Evolutionary conservation across 2,113 vertebrate genomes (phyloP).

Genomic region (Loxodonta africana): DNA sequence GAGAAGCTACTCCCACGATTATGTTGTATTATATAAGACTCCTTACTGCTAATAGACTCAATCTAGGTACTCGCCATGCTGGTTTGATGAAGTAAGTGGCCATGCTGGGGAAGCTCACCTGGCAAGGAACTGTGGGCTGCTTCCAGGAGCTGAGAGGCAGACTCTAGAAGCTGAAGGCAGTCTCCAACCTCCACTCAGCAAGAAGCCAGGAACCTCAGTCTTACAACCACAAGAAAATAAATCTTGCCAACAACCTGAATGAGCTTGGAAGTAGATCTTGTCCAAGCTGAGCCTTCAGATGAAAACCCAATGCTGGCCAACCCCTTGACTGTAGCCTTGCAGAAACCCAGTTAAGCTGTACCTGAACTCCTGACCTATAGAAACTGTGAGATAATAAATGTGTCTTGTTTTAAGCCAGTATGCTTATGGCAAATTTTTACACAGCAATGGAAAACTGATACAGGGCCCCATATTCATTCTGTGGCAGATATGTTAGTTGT

Average conservation of each 20-base stretch:
- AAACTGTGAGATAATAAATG: not conserved
- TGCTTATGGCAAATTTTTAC: not conserved
- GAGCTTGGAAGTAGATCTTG: not conserved
- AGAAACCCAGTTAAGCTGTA: not conserved
- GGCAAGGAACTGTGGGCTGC: not conserved
- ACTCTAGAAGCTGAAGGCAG: not conserved
- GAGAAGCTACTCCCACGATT: not conserved
- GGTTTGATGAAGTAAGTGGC: not conserved
- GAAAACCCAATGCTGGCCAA: not conserved
- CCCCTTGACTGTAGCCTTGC: not conserved
- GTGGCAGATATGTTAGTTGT: not conserved
- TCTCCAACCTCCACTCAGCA: not conserved
- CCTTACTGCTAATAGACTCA: not conserved
- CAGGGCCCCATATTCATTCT: not conserved
- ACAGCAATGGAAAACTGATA: not conserved
- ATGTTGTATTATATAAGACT: not conserved
- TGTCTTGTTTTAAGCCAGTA: not conserved
- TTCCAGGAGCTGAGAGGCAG: not conserved
- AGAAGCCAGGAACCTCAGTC: not conserved
- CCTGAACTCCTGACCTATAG: not conserved
- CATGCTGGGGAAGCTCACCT: not conserved
- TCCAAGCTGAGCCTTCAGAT: not conserved
- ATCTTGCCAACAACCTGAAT: not conserved
- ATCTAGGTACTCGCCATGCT: not conserved
- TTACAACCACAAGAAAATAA: conserved; percentile 10